These are phyloP conservation scores for Tretioscincus oriximinensis DNA, from an alignment of 2,113 vertebrate species.

Conservation along the genomic window DNA sequence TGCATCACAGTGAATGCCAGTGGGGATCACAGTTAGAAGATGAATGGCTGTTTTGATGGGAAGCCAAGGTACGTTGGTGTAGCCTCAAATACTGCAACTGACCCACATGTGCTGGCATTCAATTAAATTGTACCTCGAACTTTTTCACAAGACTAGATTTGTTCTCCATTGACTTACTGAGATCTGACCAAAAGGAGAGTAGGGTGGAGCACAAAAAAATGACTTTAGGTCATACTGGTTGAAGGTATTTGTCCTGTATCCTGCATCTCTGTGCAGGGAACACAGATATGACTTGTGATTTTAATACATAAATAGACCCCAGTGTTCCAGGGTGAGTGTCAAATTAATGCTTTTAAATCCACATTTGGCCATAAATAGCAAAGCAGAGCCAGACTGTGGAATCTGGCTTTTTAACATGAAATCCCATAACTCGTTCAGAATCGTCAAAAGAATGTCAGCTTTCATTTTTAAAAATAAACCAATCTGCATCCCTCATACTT, in stretches of 20 bases:
- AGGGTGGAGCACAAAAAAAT: background rate
- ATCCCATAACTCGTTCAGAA: slow-evolving; percentile 30
- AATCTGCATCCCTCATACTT: slow-evolving; percentile 19
- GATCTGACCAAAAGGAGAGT: background rate
- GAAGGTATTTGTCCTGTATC: slow-evolving; percentile 20
- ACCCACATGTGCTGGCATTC: slow-evolving; percentile 7
- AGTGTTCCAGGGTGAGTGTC: slow-evolving; percentile 37
- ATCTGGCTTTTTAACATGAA: slow-evolving; percentile 39
- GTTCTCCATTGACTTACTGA: slow-evolving; percentile 30
- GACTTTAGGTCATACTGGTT: slow-evolving; percentile 32
- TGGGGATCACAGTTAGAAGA: background rate
- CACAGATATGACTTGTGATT: slow-evolving; percentile 36
- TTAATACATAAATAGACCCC: slow-evolving; percentile 34
- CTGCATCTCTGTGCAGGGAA: slow-evolving; percentile 26
- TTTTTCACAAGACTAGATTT: slow-evolving; percentile 26
- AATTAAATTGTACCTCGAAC: slow-evolving; percentile 25
- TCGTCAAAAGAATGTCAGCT: slow-evolving; percentile 39
- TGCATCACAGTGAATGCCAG: background rate
- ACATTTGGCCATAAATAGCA: slow-evolving; percentile 37
- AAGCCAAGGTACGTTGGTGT: slow-evolving; percentile 19
- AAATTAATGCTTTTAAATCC: slow-evolving; percentile 39
- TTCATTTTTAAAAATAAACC: slow-evolving; percentile 43
- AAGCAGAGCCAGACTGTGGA: slow-evolving; percentile 31
- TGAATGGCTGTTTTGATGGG: slow-evolving; percentile 21
- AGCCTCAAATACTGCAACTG: slow-evolving; percentile 29